Percentiles rank a stretch among this genome's conserved stretches.
These are phyloP conservation scores for Barbus barbus DNA, from an alignment of 2,113 vertebrate genomes.

Conservation along the genomic window DNA sequence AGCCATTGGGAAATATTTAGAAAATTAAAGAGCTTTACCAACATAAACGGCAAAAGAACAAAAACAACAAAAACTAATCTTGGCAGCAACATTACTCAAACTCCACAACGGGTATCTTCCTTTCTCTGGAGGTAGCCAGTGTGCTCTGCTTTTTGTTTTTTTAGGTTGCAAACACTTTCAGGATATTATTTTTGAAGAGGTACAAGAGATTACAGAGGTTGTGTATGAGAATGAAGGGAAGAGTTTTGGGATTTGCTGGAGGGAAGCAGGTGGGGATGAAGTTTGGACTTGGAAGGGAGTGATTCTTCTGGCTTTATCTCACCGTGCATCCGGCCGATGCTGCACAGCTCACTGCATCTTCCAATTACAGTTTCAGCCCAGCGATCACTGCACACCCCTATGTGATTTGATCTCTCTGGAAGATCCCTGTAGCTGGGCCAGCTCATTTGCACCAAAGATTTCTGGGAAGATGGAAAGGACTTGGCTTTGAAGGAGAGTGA, in stretches of 20 bases:
- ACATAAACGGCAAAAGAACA: conserved; percentile 5
- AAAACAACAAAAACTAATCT: not conserved
- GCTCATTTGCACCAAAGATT: conserved; percentile 14
- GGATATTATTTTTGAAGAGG: not conserved
- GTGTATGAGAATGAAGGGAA: not conserved
- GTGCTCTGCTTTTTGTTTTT: not conserved
- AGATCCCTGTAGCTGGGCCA: not conserved
- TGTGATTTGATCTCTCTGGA: conserved; percentile 7
- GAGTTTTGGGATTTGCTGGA: conserved; percentile 8
- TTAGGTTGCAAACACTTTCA: not conserved
- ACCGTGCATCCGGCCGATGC: not conserved
- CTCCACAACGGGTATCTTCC: not conserved
- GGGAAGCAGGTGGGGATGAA: not conserved
- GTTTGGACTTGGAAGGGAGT: conserved; percentile 6
- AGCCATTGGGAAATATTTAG: conserved; percentile 5
- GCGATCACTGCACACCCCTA: conserved; percentile 5
- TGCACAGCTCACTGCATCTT: conserved; percentile 18
- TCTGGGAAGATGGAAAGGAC: conserved; percentile 1
- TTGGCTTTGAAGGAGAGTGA: not conserved
- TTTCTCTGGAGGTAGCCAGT: not conserved
- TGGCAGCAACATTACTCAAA: conserved; percentile 7
- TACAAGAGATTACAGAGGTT: not conserved
- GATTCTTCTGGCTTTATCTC: conserved; percentile 34
- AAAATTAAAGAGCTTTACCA: conserved; percentile 5
- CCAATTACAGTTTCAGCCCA: conserved; percentile 35